Base-by-base conservation (phyloP, 2,888 invertebrate species). In the Lithophane leautieri region DNA sequence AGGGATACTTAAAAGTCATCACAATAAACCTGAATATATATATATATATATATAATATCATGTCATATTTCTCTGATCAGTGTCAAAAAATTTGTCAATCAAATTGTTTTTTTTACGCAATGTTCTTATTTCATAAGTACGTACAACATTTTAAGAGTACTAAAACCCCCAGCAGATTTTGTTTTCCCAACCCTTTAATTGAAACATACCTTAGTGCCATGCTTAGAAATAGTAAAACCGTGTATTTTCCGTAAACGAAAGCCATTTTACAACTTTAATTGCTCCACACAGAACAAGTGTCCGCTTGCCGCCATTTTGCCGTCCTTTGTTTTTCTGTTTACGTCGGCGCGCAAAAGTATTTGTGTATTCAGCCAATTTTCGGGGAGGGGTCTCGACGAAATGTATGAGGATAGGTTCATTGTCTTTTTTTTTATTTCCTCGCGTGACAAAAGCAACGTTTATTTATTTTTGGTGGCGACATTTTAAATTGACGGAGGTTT, bases 291-390 rank as follows among this genome's bases (percentile, higher is more conserved):
- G 65, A 63, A 86, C 73, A 81, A 77, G 54, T 82, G 81, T 70
- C 65, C 67, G 68, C 68, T 79, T 76, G 61, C 74, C 73, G 65
- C 77, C 76, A 88, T 88, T 84, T 84, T 47, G 54, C 16, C 67
- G 58, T 75, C 79, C 73, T 82, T 87, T 84, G 76, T 84, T 86
- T 82, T 88, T 80, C 63, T 84, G 63, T 82, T 78, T 79, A 79
- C 84, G 82, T 87, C 73, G 70, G 73, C 69, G 73, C 28, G 86
- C 86, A 58, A 82, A 86, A 71, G 85, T 88, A 84, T 86, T 86
- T 86, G 79, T 82, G 76, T 86, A 84, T 86, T 84, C 86, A 84
- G 85, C 80, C 86, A 86, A 86, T 86, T 86, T 88, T 86, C 76
- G 76, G 69, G 25, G 73, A 74, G 80, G 80, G 84, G 76, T 79